Conservation (phyloP, 2,797 vertebrate genomes). For the Clarias platycephalus region DNA sequence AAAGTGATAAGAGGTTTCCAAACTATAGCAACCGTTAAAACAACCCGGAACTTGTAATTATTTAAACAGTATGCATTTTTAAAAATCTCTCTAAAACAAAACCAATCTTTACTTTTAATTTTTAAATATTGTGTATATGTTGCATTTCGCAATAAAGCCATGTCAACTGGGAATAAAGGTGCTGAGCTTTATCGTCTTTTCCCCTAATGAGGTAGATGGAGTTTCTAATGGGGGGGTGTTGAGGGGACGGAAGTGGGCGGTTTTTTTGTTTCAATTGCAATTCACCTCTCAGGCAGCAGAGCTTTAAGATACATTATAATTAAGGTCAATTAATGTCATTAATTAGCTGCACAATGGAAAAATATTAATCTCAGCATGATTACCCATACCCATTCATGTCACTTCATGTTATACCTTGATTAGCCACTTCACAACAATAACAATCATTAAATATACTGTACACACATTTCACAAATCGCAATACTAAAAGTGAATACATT, state of each 20-base stretch:
- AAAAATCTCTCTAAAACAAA: neutral
- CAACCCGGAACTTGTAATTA: neutral
- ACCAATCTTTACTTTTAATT: neutral
- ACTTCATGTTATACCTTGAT: no score
- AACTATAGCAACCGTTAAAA: neutral
- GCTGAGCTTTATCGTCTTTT: neutral
- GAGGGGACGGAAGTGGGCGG: no score
- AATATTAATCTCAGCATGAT: no score
- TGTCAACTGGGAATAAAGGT: neutral
- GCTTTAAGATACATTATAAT: no score
- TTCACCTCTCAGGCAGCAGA: no score
- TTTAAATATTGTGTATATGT: neutral
- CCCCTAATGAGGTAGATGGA: no score
- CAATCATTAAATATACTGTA: neutral
- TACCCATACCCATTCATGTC: no score
- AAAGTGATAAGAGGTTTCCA: neutral
- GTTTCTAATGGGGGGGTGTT: no score
- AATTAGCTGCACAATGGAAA: no score
- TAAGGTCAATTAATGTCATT: no score
- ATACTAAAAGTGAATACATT: neutral
- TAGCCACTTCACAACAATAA: neutral
- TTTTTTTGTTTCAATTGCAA: no score
- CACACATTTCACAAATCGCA: slow-evolving; percentile 19
- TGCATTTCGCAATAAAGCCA: neutral
- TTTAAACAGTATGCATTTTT: neutral